These are phyloP conservation scores for Capreolus pygargus DNA, from an alignment of 2,113 vertebrate species.

Conservation along the genomic window DNA sequence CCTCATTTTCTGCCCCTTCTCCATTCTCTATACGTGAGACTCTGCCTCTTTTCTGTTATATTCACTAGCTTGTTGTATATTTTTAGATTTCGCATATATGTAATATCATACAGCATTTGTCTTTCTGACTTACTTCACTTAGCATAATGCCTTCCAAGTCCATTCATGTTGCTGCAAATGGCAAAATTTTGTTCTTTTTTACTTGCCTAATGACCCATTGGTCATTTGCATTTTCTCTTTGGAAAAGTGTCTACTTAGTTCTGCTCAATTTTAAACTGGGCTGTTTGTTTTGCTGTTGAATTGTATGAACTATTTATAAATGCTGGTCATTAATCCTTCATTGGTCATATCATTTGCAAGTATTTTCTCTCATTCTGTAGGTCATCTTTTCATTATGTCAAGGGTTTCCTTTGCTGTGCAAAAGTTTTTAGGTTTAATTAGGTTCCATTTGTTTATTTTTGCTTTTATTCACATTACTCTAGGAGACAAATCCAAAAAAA, in stretches of 20 bases:
- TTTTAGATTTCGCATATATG: background rate
- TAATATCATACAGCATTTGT: background rate
- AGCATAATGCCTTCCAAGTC: background rate
- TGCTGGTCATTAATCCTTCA: background rate
- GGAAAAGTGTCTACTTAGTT: background rate
- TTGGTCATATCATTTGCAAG: background rate
- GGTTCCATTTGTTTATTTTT: background rate
- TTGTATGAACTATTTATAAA: background rate
- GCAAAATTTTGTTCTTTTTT: background rate
- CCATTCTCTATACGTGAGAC: background rate
- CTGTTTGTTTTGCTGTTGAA: background rate
- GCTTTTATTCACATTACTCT: background rate
- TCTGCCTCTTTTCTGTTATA: background rate
- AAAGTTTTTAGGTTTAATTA: background rate
- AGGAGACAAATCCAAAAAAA: background rate
- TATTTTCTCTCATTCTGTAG: background rate
- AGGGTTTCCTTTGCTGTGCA: background rate
- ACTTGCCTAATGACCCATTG: background rate
- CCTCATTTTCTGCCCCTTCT: background rate
- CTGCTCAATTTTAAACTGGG: background rate
- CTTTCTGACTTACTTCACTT: background rate
- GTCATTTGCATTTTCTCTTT: background rate
- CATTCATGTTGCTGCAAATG: background rate
- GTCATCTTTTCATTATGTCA: background rate
- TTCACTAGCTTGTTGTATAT: background rate